Evolutionary conservation across 2,113 vertebrate genomes (phyloP).

Genomic region (Mustela lutreola): DNA sequence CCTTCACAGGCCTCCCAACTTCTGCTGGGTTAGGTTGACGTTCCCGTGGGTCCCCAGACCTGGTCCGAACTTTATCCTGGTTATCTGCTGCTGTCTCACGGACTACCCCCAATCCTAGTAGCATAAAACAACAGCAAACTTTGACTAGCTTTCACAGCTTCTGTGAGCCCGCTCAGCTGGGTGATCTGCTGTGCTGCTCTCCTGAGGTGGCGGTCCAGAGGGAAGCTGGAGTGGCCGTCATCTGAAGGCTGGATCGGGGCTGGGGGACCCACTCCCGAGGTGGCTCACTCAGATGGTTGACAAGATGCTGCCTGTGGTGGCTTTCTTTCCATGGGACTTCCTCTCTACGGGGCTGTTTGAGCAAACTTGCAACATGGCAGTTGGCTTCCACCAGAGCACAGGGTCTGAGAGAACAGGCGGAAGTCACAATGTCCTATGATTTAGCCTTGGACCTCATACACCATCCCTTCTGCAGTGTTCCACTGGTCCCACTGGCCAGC

Average conservation of each 20-base stretch:
- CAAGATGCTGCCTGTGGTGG: neutral
- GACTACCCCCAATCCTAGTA: neutral
- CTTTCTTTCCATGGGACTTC: neutral
- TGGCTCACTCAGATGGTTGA: neutral
- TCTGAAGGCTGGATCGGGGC: neutral
- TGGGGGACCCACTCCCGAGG: neutral
- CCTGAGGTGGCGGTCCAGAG: neutral
- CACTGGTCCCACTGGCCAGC: neutral
- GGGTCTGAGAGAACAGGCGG: neutral
- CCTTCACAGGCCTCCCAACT: neutral
- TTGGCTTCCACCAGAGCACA: neutral
- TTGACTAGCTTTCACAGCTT: neutral
- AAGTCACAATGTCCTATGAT: neutral
- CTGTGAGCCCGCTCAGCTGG: neutral
- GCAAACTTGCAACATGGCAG: neutral
- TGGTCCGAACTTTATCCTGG: neutral
- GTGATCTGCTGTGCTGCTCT: no score
- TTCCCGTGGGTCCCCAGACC: neutral
- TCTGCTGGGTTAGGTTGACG: neutral
- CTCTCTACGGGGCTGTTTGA: neutral
- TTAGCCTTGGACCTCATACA: neutral
- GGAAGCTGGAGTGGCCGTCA: neutral
- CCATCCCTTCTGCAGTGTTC: neutral
- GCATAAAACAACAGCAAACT: neutral
- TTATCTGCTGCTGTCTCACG: neutral